A percentile compares a stretch with the other conserved stretches of the same genome.
phyloP scores from a whole-genome alignment of 2,113 vertebrate species.

The Quiscalus mexicanus region DNA sequence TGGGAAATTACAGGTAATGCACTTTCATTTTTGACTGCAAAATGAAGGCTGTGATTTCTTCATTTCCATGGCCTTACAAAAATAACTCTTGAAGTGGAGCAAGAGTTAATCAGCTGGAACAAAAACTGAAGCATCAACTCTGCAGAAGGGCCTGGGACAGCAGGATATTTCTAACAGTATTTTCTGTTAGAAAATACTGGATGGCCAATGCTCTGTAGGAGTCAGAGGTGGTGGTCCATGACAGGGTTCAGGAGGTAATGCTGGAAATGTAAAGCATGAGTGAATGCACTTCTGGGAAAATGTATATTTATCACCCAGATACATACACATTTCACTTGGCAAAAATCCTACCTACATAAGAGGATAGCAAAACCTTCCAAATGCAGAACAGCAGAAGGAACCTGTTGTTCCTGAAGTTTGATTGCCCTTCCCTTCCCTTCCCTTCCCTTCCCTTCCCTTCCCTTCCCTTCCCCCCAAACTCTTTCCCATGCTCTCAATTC shows the following conservation, averaged over 20 bases:
- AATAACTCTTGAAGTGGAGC: not conserved
- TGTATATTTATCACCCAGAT: not conserved
- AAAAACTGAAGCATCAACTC: not conserved
- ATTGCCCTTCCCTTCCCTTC: not conserved
- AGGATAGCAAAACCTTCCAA: not conserved
- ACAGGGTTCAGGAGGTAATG: not conserved
- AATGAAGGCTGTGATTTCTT: constrained; percentile 14
- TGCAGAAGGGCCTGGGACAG: not conserved
- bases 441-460: not conserved
- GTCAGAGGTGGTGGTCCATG: not conserved
- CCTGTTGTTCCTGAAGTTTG: not conserved
- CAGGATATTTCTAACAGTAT: not conserved
- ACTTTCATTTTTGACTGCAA: constrained; percentile 9
- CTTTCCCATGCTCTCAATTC: not conserved
- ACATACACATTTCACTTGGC: not conserved
- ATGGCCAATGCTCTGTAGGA: not conserved
- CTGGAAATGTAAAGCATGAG: not conserved
- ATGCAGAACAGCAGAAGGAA: not conserved
- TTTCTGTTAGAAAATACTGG: not conserved
- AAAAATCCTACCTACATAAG: not conserved
- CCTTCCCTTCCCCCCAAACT: not conserved
- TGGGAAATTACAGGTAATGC: constrained; percentile 57
- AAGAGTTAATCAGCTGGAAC: not conserved
- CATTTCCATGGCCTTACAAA: not conserved
- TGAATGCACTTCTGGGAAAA: not conserved